Evolutionary conservation across 2,888 invertebrate genomes (phyloP), one percentile per base, ranked within the genome.

Genomic region (Ophioninae sp.): DNA sequence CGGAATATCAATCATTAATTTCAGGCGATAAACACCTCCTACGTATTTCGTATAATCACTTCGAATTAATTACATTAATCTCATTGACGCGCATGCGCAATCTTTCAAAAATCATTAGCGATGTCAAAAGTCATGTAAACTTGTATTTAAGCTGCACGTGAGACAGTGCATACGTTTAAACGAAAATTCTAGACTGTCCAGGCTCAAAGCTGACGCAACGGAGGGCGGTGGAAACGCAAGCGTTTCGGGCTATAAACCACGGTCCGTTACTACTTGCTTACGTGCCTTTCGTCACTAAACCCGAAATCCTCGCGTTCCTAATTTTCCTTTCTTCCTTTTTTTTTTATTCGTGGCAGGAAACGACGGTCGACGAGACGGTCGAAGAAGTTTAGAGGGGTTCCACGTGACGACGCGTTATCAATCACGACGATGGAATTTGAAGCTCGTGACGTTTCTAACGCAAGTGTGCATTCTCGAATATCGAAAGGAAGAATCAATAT

Each of bases 341-440:
- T 8, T 61, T 57, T 62, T 13, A 13, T 62, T 39, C n/a, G 67
- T 73, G 70, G 50, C 13, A 30, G 50, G 44, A 74, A 50, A 20
- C 21, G 6, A 17, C 21, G 7, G 50, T 30, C 8, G 62, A 64
- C 20, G 69, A 50, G 57, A 13, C 57, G 17, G 50, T 62, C 57
- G 67, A 65, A 23, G 7, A 44, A 20, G 17, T 13, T 41, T 39
- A 41, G 41, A 8, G 69, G 80, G 59, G 67, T 8, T 56, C 10
- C 44, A 50, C 69, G 30, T 21, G 67, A 76, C 67, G 67, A 20
- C 13, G n/a, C 50, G 62, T 65, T 72, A 37, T 69, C 64, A 72
- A 79, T 81, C 79, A 77, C 68, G 79, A 84, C 83, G 86, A 83
- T 41, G 64, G 8, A 86, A 86, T 86, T 88, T 86, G 82, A 86